phyloP scores from a whole-genome alignment of 2,113 vertebrate genomes.

The Arenaria interpres region DNA sequence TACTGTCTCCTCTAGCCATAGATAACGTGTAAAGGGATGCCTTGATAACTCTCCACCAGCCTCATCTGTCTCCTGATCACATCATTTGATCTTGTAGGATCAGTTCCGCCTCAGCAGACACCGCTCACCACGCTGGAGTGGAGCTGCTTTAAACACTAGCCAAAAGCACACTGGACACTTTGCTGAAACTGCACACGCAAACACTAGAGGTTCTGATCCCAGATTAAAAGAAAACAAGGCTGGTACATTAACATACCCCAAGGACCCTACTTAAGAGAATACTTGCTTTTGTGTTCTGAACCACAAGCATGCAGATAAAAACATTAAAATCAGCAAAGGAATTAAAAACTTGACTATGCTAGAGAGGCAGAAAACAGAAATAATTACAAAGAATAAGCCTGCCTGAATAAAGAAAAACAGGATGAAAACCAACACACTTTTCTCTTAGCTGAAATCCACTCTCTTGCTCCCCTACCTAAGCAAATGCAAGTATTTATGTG shows the following conservation, averaged over 20 bases:
- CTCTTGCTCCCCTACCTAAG: not conserved
- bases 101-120: not conserved
- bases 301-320: not conserved
- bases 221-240: not conserved
- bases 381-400: not conserved
- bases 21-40: not conserved
- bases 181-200: not conserved
- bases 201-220: not conserved
- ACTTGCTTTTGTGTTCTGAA: not conserved
- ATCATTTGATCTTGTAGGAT: not conserved
- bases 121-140: not conserved
- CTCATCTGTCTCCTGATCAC: not conserved
- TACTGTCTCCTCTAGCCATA: not conserved
- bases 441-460: not conserved
- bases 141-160: not conserved
- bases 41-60: not conserved
- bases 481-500: not conserved
- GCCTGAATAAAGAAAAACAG: not conserved
- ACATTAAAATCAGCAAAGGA: not conserved
- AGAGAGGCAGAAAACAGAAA: not conserved
- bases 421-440: not conserved
- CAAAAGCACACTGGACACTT: not conserved
- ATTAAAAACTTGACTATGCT: not conserved
- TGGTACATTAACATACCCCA: not conserved
- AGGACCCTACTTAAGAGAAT: not conserved